Evolutionary conservation across 2,113 vertebrate genomes (phyloP).

Genomic region (Mesoclemmys tuberculata): DNA sequence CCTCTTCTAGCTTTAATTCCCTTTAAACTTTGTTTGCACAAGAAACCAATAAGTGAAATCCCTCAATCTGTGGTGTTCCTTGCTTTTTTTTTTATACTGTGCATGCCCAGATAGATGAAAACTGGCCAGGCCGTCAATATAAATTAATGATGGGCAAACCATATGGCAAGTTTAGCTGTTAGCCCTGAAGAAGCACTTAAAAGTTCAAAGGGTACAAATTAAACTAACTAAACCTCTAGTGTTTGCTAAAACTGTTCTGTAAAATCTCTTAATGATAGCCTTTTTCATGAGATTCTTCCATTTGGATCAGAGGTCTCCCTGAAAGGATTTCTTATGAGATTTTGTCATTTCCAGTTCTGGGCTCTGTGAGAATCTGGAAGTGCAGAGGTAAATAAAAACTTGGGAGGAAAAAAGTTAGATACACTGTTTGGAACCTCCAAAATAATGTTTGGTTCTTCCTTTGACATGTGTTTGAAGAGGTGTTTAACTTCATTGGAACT

Average conservation of each 20-base stretch:
- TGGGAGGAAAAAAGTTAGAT: neutral
- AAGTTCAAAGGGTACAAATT: neutral
- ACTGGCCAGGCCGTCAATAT: neutral
- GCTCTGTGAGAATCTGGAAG: neutral
- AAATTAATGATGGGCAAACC: neutral
- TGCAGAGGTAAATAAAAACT: neutral
- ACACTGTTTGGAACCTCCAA: neutral
- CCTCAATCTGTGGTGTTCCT: neutral
- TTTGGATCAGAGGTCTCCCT: neutral
- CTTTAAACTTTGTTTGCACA: neutral
- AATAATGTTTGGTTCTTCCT: neutral
- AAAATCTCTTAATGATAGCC: neutral
- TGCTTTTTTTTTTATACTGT: neutral
- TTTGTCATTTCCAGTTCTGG: neutral
- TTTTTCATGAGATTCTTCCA: neutral
- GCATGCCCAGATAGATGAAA: conserved; percentile 9
- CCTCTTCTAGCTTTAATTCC: neutral
- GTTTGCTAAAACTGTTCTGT: neutral
- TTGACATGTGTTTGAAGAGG: neutral
- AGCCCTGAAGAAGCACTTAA: neutral
- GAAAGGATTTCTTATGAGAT: neutral
- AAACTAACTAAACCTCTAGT: neutral
- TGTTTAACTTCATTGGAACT: neutral
- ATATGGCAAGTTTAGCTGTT: neutral
- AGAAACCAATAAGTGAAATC: neutral